Base-by-base conservation (phyloP, 2,888 invertebrate genomes). In the Parapristionchus giblindavisi region DNA sequence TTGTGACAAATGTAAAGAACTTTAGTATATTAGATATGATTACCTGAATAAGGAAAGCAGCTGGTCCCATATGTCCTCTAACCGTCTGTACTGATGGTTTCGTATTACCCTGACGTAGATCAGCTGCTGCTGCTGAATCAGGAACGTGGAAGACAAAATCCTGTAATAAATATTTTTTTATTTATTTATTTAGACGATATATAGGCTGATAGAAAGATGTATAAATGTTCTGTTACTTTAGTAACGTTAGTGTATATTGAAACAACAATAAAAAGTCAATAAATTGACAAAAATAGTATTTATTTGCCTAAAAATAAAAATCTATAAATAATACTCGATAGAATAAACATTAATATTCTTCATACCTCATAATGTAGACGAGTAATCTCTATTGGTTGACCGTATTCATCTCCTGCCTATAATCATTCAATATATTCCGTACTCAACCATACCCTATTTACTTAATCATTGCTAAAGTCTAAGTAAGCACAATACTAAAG, bases 61-160 rank as follows among this genome's bases (percentile, higher is more conserved):
- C 93, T 0, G 96, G 95, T 75, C 92, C 92, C 90, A 93, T 93
- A 89, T 95, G 94, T 21, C 96, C 96, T 81, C 96, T 91, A 21
- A 92, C 90, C 61, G 92, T 92, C 79, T 91, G 90, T 2, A 91
- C 90, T 1, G 93, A 93, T 0, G 93, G 91, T 58, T 89, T 88
- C 84, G 92, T 92, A 87, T 92, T 92, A 78, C 93, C 92, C 89
- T 96, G 96, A 68, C 93, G 90, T 36, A 96, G 89, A 89, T 95
- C 94, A 88, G 95, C 96, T 77, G 94, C 94, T 85, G 93, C 92
- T 40, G 79, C 75, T n/a, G 91, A 91, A 85, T 92, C 92, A 1
- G 91, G 91, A 82, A 84, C 83, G 79, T 89, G 88, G 84, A 89
- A 89, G 17, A 88, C 89, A 82, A 88, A 90, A 83, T 91, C 91